Base-by-base conservation (phyloP, 2,888 invertebrate genomes). In the Drosophila formosana region DNA sequence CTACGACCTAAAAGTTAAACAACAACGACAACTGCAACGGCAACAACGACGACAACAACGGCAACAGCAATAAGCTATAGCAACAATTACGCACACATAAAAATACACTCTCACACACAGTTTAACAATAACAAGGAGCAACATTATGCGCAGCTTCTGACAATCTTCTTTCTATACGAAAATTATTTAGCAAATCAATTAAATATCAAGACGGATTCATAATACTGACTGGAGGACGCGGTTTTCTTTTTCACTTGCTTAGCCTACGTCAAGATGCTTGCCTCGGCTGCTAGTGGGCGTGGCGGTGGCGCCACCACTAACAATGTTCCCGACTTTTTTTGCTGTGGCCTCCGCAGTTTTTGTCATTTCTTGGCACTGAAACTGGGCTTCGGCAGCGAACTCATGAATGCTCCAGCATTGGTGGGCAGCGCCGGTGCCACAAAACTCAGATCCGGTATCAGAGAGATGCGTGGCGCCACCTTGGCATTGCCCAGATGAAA, bases 371-470 rank as follows among this genome's bases (percentile, higher is more conserved):
- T 92, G 71, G 85, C 83, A 66, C 82, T 82, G 49, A 91, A 90
- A 78, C 89, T 90, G 67, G 90, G 89, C 67, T 90, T 91, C 46
- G 92, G 91, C 75, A 92, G 78, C 47, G 90, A 80, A 57, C 90
- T 91, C 66, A 92, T 91, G 50, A 91, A 91, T 9, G 91, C 89
- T 30, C 85, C 87, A 4, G 92, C 90, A 76, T 91, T 92, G 7
- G 89, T 82, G 43, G 94, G 93, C 69, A 90, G 49, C 0, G 88
- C 88, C 3, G 94, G 93, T 34, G 93, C 93, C 66, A 93, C 92
- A 89, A 94, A 94, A 75, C 94, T 93, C 78, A 94, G 90, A 80
- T 94, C 94, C 4, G 94, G 94, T 81, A 94, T 91, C 41, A 93
- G 86, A 0, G 93, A 93, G 84, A 94, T 93, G 85, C 93, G 93